These are phyloP conservation scores for Turritopsis rubra DNA, from an alignment of 30 jellyfish, hydroid and myxozoan genomes.

Conservation along the genomic window DNA sequence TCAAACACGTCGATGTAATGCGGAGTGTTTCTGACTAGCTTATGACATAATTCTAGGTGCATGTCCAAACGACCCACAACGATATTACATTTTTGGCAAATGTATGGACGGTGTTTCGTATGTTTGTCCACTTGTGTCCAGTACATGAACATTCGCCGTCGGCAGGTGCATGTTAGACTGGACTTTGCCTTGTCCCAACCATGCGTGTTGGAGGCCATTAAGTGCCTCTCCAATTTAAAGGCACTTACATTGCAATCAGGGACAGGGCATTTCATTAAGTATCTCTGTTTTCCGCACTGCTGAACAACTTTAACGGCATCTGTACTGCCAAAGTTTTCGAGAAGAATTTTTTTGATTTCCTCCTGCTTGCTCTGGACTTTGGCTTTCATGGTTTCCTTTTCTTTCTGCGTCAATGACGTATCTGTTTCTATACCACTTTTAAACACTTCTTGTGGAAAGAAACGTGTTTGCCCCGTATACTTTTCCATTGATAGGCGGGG, in stretches of 20 bases:
- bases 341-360: not conserved
- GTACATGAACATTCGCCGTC: no score
- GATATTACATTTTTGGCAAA: no score
- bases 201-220: no score
- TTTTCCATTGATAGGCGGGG: no score
- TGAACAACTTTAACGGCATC: not conserved
- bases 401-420: not conserved
- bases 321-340: not conserved
- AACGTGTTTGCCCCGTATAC: not conserved
- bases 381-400: not conserved
- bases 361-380: not conserved
- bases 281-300: not conserved
- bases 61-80: no score
- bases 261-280: not conserved
- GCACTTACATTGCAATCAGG: not conserved
- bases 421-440: not conserved
- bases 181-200: no score
- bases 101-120: no score
- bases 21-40: no score
- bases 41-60: no score
- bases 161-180: no score
- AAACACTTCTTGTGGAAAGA: not conserved
- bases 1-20: no score
- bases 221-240: not conserved
- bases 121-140: no score